Evolutionary conservation across 1,140 invertebrate genomes (phyloP).

Genomic region (Cydia strobilella): DNA sequence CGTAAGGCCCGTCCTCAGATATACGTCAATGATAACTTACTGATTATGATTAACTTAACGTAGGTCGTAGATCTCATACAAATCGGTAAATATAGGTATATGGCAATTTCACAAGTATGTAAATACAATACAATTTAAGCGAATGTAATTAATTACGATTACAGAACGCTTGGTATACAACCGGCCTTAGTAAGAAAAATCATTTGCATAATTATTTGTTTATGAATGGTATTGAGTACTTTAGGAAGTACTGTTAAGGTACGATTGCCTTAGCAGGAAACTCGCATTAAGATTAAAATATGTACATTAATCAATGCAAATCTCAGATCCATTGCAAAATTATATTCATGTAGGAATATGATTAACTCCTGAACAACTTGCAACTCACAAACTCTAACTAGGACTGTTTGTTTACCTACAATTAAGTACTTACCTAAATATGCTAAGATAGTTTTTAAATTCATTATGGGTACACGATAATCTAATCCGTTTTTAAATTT

Average conservation of each 20-base stretch:
- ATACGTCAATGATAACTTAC: too few species aligned
- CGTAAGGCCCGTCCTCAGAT: too few species aligned
- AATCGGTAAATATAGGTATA: too few species aligned
- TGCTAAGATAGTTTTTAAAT: too few species aligned
- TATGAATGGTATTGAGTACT: background rate
- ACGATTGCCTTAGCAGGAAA: background rate
- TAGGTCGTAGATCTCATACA: too few species aligned
- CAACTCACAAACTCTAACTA: too few species aligned
- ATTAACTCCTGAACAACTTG: background rate
- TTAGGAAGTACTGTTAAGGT: constrained; percentile 5
- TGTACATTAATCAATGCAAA: constrained; percentile 8
- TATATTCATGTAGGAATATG: background rate
- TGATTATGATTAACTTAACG: too few species aligned
- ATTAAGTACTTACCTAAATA: too few species aligned
- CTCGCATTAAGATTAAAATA: background rate
- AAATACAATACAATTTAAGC: background rate
- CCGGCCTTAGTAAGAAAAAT: background rate
- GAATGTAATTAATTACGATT: background rate
- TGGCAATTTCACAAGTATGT: too few species aligned
- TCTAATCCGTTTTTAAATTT: too few species aligned
- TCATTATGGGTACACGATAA: too few species aligned
- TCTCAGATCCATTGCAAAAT: background rate
- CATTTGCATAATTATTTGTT: background rate
- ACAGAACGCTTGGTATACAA: background rate
- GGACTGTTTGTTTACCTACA: too few species aligned